Base-by-base conservation (phyloP, 37 sponge, comb jelly and placozoan species). In the Haliclona indistincta region DNA sequence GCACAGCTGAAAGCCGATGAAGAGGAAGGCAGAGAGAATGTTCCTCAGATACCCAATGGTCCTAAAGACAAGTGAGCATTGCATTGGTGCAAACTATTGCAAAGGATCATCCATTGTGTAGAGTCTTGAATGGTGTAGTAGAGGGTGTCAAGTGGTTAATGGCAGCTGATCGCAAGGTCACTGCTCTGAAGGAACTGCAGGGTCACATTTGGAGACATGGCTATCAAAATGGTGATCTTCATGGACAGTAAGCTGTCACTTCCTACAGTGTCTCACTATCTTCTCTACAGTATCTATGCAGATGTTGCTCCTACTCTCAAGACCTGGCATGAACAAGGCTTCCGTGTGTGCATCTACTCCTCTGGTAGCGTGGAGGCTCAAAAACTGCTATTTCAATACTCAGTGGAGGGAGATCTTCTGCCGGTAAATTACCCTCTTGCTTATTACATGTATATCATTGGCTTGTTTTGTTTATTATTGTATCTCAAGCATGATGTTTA, bases 301-400 rank as follows among this genome's bases (percentile, higher is more conserved):
- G 75, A 75, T 63, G 75, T 63, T 34, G 29, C 43, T 32, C 42
- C 23, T 36, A 38, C 61, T 36, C 30, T 75, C 39, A 39, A 19
- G 28, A 40, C 63, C 4, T 75, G 75, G 75, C 28, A 61, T 22
- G 5, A 19, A 29, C 26, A 17, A 4, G 39, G 62, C 61, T 38
- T 63, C 4, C 43, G 23, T 4, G 63, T 75, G 34, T 62, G 29
- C 29, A 75, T 75, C 10, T 75, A 75, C 15, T 75, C 75, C 32
- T 75, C 75, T 61, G 75, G 75, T 11, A 75, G 75, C 36, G 63
- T 62, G 28, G 63, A 75, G 36, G 75, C 75, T 35, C 75, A 75
- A 42, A 75, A 75, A 23, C 43, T 60, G 8, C 38, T 75, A 4
- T 61, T 75, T 41, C 29, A 37, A 28, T 25, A 75, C 33, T 75